These are phyloP conservation scores for Eudyptes chrysolophus DNA, from an alignment of 2,113 vertebrate species.

Conservation along the genomic window DNA sequence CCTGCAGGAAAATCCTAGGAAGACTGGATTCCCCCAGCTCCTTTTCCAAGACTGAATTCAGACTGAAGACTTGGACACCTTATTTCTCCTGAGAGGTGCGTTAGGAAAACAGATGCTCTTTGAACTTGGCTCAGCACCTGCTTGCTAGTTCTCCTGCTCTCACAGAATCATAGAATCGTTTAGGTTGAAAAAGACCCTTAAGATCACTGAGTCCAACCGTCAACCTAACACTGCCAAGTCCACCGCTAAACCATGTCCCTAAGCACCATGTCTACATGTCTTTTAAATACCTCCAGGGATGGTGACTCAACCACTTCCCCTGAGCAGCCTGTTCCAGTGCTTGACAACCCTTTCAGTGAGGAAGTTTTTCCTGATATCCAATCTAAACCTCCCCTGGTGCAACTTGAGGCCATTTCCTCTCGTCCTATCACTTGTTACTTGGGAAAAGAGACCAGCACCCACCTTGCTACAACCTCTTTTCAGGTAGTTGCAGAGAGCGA, in stretches of 20 bases:
- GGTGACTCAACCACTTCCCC: background rate
- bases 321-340: background rate
- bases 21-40: background rate
- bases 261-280: background rate
- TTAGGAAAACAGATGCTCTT: background rate
- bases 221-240: background rate
- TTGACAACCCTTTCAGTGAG: background rate
- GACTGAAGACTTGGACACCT: accelerated
- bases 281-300: background rate
- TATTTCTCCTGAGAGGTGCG: background rate
- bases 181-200: background rate
- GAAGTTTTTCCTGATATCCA: background rate
- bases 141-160: background rate
- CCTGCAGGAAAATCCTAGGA: background rate
- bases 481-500: background rate
- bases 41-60: background rate
- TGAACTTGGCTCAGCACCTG: background rate
- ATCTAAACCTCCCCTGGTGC: background rate
- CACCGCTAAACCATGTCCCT: background rate
- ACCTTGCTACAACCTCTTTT: background rate
- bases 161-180: background rate
- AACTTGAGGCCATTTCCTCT: background rate
- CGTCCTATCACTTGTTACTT: background rate
- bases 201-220: background rate
- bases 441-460: background rate